Percentiles rank a stretch among this genome's conserved stretches.
phyloP scores from a whole-genome alignment of 2,797 vertebrate genomes.

The Helicolenus hilgendorfi region DNA sequence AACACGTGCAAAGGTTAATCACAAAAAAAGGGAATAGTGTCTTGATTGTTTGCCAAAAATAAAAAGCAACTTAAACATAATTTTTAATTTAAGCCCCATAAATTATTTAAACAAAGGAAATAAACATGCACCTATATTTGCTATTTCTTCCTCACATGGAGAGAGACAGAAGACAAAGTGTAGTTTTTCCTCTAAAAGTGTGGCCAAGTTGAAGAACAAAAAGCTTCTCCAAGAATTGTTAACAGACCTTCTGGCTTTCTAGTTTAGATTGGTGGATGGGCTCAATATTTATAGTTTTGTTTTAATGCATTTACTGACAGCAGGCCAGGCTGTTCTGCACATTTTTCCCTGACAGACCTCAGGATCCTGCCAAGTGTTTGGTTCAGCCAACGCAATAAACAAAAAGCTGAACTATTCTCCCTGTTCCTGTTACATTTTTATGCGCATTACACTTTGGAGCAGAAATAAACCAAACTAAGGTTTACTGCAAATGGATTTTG shows the following conservation, averaged over 20 bases:
- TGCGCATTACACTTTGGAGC: not conserved
- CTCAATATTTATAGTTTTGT: slow-evolving; percentile 66
- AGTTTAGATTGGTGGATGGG: slow-evolving; percentile 43
- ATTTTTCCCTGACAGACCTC: slow-evolving; percentile 74
- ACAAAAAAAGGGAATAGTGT: slow-evolving; percentile 1
- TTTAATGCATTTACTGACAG: slow-evolving; percentile 74
- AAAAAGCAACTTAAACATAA: not conserved
- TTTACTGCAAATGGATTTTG: not conserved
- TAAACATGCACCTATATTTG: not conserved
- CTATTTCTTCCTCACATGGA: not conserved
- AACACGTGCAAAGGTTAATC: slow-evolving; percentile 71
- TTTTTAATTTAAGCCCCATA: not conserved
- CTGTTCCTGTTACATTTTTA: not conserved
- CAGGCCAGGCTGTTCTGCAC: slow-evolving; percentile 71
- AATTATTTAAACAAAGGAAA: not conserved
- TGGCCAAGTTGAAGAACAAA: slow-evolving; percentile 25
- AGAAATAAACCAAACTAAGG: not conserved
- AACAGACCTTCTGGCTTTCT: slow-evolving; percentile 44
- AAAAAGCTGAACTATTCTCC: not conserved
- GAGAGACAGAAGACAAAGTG: not conserved
- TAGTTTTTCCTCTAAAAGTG: not conserved
- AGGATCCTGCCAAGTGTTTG: slow-evolving; percentile 66
- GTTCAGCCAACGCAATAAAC: slow-evolving; percentile 51
- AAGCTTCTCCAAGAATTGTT: slow-evolving; percentile 21
- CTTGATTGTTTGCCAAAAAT: slow-evolving; percentile 32